These are phyloP conservation scores for Pachymerium ferrugineum DNA, from an alignment of 2,888 invertebrate species.

Conservation along the genomic window DNA sequence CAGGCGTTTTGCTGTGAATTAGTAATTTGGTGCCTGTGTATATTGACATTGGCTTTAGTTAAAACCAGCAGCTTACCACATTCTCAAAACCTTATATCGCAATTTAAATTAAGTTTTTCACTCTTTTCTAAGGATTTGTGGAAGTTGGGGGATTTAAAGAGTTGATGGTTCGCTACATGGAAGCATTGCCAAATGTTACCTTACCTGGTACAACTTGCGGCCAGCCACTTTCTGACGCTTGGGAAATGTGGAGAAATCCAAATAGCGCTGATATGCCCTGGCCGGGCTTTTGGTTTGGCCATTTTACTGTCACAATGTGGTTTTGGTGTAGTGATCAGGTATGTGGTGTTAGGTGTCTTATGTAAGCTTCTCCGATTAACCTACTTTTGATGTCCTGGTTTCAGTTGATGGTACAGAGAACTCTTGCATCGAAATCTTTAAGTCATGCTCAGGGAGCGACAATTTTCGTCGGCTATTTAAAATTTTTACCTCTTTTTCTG, in stretches of 20 bases:
- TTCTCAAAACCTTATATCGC: too few species aligned
- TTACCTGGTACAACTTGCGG: conserved; percentile 42
- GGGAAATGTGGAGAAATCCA: conserved; percentile 49
- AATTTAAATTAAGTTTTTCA: background rate
- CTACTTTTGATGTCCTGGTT: too few species aligned
- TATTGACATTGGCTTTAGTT: too few species aligned
- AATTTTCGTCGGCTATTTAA: conserved; percentile 51
- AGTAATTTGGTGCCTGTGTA: background rate
- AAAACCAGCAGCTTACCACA: too few species aligned
- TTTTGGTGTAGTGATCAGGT: conserved; percentile 52
- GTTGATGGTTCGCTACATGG: conserved; percentile 46
- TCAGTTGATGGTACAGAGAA: conserved; percentile 54
- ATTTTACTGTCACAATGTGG: conserved; percentile 53
- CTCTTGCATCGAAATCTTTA: conserved; percentile 52
- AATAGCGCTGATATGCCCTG: conserved; percentile 51
- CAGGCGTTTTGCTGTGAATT: conserved; percentile 29
- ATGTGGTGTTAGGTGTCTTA: too few species aligned
- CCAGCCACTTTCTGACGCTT: conserved; percentile 45
- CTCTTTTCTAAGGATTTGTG: conserved; percentile 46
- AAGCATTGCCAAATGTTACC: conserved; percentile 45
- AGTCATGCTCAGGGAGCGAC: conserved; percentile 53
- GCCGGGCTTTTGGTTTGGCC: conserved; percentile 52
- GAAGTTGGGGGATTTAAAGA: conserved; percentile 49
- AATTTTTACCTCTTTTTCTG: conserved; percentile 51
- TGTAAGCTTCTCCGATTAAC: too few species aligned